phyloP scores from a whole-genome alignment of 2,888 invertebrate species.

The Nebria brevicollis region DNA sequence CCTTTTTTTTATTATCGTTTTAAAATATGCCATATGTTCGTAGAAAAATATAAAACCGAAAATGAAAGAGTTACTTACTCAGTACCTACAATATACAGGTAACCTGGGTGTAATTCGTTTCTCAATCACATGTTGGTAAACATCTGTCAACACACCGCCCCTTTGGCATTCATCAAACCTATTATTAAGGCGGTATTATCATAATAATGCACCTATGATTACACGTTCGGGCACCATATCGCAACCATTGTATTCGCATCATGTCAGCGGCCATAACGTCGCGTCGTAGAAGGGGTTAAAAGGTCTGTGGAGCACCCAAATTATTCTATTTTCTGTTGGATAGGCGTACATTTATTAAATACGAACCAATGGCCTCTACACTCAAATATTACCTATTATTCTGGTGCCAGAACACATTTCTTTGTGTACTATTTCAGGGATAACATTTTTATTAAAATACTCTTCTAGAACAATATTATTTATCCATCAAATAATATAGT shows the following conservation, averaged over 20 bases:
- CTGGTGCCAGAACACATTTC: background rate
- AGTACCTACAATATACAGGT: background rate
- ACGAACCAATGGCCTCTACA: constrained; percentile 34
- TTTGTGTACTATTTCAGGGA: background rate
- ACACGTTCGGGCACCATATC: constrained; percentile 48
- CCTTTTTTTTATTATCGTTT: background rate
- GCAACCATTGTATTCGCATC: background rate
- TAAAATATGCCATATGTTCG: background rate
- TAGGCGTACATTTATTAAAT: constrained; percentile 36
- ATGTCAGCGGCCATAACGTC: constrained; percentile 48
- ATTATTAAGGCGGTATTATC: constrained; percentile 60
- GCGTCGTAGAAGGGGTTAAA: constrained; percentile 51
- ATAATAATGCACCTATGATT: constrained; percentile 58
- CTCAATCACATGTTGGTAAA: constrained; percentile 57
- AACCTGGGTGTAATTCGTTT: constrained; percentile 37
- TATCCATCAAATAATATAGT: too few relatives aligned
- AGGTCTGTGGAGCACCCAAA: constrained; percentile 20
- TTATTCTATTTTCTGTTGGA: constrained; percentile 27
- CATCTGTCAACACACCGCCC: constrained; percentile 64
- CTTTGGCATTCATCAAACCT: constrained; percentile 57
- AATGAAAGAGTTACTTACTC: background rate
- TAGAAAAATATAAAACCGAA: background rate
- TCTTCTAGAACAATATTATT: too few relatives aligned
- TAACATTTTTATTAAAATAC: too few relatives aligned
- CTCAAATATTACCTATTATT: background rate